Evolutionary conservation across 2,888 invertebrate species (phyloP).

Genomic region (Rhamnusium bicolor): DNA sequence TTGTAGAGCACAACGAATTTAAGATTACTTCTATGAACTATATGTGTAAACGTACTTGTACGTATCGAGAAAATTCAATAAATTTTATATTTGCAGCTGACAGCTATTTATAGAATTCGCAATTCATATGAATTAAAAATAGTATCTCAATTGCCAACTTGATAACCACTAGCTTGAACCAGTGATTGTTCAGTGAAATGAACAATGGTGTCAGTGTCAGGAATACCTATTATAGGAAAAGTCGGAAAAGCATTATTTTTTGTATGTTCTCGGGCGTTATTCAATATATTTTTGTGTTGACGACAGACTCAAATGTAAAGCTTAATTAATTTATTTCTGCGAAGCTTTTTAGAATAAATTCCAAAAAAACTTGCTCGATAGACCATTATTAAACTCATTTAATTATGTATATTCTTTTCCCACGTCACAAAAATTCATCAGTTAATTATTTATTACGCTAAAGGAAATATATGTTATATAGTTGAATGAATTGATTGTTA

Average conservation of each 20-base stretch:
- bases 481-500: too few relatives aligned
- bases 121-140: not conserved
- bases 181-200: not conserved
- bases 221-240: not conserved
- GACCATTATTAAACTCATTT: not conserved
- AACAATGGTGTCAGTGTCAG: not conserved
- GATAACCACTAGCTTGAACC: not conserved
- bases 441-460: too few relatives aligned
- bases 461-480: not conserved
- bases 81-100: not conserved
- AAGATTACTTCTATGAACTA: too few relatives aligned
- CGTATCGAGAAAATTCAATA: too few relatives aligned
- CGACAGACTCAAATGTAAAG: not conserved
- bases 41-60: too few relatives aligned
- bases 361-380: not conserved
- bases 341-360: not conserved
- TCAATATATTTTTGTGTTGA: not conserved
- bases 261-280: not conserved
- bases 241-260: not conserved
- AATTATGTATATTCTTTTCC: not conserved
- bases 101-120: not conserved
- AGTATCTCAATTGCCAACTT: not conserved
- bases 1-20: too few relatives aligned
- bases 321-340: not conserved
- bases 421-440: not conserved